phyloP scores from a whole-genome alignment of 37 sponge, comb jelly and placozoan species.

The Aphrocallistes beatrix region DNA sequence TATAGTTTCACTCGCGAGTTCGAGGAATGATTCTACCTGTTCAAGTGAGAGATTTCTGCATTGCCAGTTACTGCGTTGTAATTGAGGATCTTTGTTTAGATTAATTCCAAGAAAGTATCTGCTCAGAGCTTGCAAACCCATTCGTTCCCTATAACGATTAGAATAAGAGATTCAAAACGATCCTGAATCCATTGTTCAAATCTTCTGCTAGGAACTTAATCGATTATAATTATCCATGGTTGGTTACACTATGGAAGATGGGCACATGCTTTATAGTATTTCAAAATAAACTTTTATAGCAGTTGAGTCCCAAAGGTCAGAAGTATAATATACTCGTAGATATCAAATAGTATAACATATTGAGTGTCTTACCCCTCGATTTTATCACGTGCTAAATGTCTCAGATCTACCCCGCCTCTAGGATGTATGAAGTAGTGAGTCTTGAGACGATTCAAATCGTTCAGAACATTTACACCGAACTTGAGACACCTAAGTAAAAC shows the following conservation, averaged over 20 bases:
- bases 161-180: too few relatives aligned
- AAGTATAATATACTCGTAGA: not conserved
- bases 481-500: not conserved
- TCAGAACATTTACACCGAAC: not conserved
- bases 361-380: not conserved
- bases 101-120: conserved; percentile 2
- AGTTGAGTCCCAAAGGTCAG: not conserved
- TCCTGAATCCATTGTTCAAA: too few relatives aligned
- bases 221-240: too few relatives aligned
- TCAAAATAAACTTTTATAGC: too few relatives aligned
- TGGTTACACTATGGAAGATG: too few relatives aligned
- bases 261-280: too few relatives aligned
- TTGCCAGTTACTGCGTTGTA: conserved; percentile 7
- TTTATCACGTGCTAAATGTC: not conserved
- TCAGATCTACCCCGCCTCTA: not conserved
- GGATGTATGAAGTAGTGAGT: conserved; percentile 1
- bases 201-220: too few relatives aligned
- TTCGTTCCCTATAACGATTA: not conserved
- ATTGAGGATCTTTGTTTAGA: not conserved
- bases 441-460: conserved; percentile 2
- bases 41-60: not conserved
- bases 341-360: not conserved
- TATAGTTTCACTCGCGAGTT: too few relatives aligned
- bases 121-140: not conserved
- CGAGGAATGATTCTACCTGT: not conserved